Base-by-base conservation (phyloP, 1,140 invertebrate genomes). In the Kradibia gibbosae region DNA sequence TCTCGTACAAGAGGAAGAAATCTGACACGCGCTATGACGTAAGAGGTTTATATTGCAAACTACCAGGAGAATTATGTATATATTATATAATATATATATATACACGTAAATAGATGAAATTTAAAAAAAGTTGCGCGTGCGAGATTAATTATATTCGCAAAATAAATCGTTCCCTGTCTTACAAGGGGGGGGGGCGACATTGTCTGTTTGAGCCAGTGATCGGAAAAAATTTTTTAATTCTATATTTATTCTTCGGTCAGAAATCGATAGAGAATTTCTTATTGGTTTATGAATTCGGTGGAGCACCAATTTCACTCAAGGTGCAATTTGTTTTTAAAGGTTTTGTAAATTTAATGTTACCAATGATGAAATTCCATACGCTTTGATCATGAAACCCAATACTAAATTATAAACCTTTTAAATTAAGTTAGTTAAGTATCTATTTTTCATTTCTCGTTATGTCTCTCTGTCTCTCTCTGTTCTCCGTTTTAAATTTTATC, bases 121-220 rank as follows among this genome's bases (percentile, higher is more conserved):
- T n/a, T n/a, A n/a, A n/a, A n/a, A n/a, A n/a, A n/a, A n/a, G n/a
- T n/a, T n/a, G n/a, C 55, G 34, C 34, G 4, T 7, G 20, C 34
- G 62, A 22, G 5, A 39, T 67, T 67, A 36, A 67, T 67, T 67
- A 67, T 67, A 39, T 39, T 67, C 34, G 62, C 50, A 22, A 67
- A 39, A 67, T 67, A 39, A 67, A 67, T 67, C n/a, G 60, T 65
- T 36, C 1, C 4, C 7, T 5, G 42, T 45, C 7, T 45, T 45
- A 45, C 42, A 8, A 45, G 7, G 42, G 13, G 42, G 42, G n/a
- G 60, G 15, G 60, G 31, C 28, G 60, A 7, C 25, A 60, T 28
- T 60, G 57, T 60, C 57, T 11, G 57, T 10, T 13, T 2, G 25
- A 60, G 7, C 31, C 57, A 4, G 53, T 5, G 13, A 45, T 45